These are phyloP conservation scores for Anguilla japonica DNA, from an alignment of 2,113 vertebrate species.

Conservation along the genomic window DNA sequence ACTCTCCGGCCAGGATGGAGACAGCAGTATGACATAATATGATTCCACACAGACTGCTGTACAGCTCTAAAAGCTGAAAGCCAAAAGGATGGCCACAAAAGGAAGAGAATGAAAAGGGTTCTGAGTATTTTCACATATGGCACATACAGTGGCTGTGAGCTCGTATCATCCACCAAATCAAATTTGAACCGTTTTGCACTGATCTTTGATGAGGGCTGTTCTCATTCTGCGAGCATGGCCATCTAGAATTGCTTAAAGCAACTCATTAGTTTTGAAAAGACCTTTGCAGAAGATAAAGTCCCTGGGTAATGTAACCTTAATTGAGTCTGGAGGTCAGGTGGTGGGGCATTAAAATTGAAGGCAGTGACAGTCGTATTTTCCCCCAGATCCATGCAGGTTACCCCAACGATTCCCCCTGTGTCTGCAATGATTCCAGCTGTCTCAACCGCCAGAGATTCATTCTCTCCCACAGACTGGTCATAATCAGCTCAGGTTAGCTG, in stretches of 20 bases:
- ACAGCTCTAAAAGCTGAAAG: neutral
- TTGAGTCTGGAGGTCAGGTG: neutral
- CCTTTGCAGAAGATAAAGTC: constrained; percentile 18
- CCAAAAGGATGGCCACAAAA: neutral
- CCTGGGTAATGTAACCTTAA: constrained; percentile 8
- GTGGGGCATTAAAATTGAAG: neutral
- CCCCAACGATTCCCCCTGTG: neutral
- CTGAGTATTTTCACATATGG: neutral
- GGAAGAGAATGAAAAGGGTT: neutral
- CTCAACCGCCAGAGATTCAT: neutral
- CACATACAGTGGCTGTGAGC: neutral
- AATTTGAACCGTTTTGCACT: neutral
- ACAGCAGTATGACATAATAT: neutral
- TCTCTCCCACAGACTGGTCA: neutral
- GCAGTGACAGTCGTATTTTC: neutral
- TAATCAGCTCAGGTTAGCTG: neutral
- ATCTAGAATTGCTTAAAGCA: neutral
- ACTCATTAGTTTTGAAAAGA: constrained; percentile 21
- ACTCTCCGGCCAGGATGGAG: neutral
- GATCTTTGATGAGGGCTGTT: constrained; percentile 2
- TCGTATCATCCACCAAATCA: neutral
- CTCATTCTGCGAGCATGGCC: neutral
- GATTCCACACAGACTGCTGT: neutral
- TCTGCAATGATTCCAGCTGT: neutral
- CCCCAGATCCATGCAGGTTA: neutral